Conservation (phyloP, 37 sponge, comb jelly and placozoan species). For the Beroe ovata region DNA sequence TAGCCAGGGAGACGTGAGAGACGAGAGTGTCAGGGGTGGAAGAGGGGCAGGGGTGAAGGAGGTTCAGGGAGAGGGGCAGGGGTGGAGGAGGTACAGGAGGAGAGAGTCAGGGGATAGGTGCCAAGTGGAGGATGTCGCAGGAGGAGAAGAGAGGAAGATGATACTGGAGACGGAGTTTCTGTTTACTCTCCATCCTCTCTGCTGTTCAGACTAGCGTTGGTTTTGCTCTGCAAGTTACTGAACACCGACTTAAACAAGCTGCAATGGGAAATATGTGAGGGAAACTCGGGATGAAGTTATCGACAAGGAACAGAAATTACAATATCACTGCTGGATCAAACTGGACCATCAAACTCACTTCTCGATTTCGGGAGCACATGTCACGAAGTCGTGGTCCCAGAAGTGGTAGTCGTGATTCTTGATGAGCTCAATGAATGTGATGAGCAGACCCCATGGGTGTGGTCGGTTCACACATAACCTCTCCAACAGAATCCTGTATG, state of each 20-base stretch:
- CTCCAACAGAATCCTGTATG: conserved; percentile 88
- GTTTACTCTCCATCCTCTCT: conserved; percentile 42
- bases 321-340: not conserved
- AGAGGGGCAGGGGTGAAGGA: no score
- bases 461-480: conserved; percentile 95
- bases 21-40: no score
- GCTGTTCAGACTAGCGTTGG: conserved; percentile 47
- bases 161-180: not conserved
- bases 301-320: not conserved
- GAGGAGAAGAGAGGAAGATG: not conserved
- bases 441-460: conserved; percentile 99
- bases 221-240: conserved; percentile 57
- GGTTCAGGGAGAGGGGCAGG: no score
- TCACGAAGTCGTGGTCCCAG: conserved; percentile 98
- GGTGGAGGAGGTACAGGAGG: not conserved
- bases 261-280: not conserved
- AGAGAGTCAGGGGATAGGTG: no score
- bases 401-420: conserved; percentile 92
- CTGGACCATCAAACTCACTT: conserved; percentile 84
- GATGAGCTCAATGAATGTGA: conserved; percentile 99
- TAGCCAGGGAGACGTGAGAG: no score
- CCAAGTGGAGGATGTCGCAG: not conserved
- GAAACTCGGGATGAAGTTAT: not conserved
- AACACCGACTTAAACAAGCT: conserved; percentile 91
- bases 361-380: conserved; percentile 99